phyloP scores from a whole-genome alignment of 2,888 invertebrate species.

The Ditula angustiorana region DNA sequence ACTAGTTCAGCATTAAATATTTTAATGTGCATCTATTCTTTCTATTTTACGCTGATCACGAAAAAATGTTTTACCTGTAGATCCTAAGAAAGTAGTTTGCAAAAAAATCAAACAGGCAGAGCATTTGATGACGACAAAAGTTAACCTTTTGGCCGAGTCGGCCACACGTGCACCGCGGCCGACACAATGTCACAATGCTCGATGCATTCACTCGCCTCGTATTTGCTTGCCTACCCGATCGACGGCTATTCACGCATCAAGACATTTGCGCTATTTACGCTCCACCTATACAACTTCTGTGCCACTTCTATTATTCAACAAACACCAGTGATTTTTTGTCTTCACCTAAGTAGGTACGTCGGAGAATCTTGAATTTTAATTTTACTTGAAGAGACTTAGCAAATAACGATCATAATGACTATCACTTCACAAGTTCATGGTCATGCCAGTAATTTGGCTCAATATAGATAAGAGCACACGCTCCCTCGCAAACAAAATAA shows the following conservation, averaged over 20 bases:
- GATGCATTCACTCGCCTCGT: slow-evolving; percentile 60
- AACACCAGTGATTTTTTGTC: slow-evolving; percentile 20
- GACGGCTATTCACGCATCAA: slow-evolving; percentile 55
- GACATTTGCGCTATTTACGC: slow-evolving; percentile 51
- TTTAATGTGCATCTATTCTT: too few relatives aligned
- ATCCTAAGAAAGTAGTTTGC: slow-evolving; percentile 30
- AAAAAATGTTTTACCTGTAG: not conserved
- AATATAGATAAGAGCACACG: slow-evolving; percentile 8
- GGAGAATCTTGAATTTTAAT: slow-evolving; percentile 24
- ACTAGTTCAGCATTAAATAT: too few relatives aligned
- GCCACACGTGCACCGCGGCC: slow-evolving; percentile 68
- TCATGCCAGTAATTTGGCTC: slow-evolving; percentile 10
- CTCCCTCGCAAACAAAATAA: slow-evolving; percentile 15
- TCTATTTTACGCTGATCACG: not conserved
- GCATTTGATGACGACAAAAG: slow-evolving; percentile 60
- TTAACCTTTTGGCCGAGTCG: slow-evolving; percentile 50
- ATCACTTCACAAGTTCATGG: slow-evolving; percentile 1
- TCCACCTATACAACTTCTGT: slow-evolving; percentile 43
- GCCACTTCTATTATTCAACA: slow-evolving; percentile 41
- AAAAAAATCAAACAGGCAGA: slow-evolving; percentile 55
- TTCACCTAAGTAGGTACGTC: not conserved
- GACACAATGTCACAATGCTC: slow-evolving; percentile 59
- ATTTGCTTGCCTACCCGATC: slow-evolving; percentile 63
- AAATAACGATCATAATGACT: slow-evolving; percentile 35
- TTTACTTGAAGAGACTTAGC: slow-evolving; percentile 27